Evolutionary conservation across 2,888 invertebrate genomes (phyloP), one percentile per base, ranked within the genome.

Genomic region (Aphidoletes aphidimyza): DNA sequence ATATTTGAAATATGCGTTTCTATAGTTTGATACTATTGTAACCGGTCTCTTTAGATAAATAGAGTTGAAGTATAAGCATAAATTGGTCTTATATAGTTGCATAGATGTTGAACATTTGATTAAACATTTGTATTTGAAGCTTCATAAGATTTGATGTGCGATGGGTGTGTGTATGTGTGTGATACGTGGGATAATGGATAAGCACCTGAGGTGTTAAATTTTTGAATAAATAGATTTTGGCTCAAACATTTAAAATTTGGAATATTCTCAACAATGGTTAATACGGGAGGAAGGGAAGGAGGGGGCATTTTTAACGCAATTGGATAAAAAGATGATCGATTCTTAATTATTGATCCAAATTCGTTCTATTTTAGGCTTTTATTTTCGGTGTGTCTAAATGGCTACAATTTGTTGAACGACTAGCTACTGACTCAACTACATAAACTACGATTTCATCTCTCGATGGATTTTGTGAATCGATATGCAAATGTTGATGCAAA

Each of bases 401-500:
- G 69, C 69, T 69, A 69, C 69, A 69, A 69, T 69, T 69, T 69
- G 69, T 69, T 69, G 69, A 69, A 69, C 34, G 30, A 69, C 30
- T 30, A 69, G 30, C 69, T 69, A 69, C 30, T 69, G 54, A 54
- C 26, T 54, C 54, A 54, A 54, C 54, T 54, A 54, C 54, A 54
- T 54, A 54, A 54, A 54, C 3, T 54, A 54, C 54, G 54, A 54
- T 54, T 54, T 54, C 26, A 54, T 54, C 54, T 14, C 11, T 14
- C 30, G n/a, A 14, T 30, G 26, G 69, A 69, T 69, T 69, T 69
- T 30, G 30, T 69, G 69, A 69, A 69, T 69, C 69, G 69, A 69
- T 69, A 69, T 69, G 69, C 69, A 69, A 69, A 69, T 69, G 19
- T 69, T 69, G 69, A 69, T 69, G 69, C 69, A 69, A 69, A 69